These are phyloP conservation scores for Scomber scombrus DNA, from an alignment of 2,113 vertebrate genomes.

Conservation along the genomic window DNA sequence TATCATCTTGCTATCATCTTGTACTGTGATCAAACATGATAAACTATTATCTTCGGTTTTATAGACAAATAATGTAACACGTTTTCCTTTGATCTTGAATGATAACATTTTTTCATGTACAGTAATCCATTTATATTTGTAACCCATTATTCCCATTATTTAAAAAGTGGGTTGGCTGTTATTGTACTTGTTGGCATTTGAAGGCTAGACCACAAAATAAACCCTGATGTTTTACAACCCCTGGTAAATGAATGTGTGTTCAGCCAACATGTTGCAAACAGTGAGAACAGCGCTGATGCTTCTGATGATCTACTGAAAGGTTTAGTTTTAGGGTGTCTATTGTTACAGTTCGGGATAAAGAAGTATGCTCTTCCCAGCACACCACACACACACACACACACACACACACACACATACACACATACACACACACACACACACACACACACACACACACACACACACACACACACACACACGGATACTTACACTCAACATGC, in stretches of 20 bases:
- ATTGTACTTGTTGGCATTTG: slow-evolving; percentile 5
- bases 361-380: slow-evolving; percentile 27
- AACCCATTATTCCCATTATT: not conserved
- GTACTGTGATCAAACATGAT: not conserved
- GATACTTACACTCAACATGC: slow-evolving; percentile 55
- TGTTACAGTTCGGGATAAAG: slow-evolving; percentile 36
- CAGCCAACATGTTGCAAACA: slow-evolving; percentile 53
- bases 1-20: too few relatives aligned
- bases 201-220: not conserved
- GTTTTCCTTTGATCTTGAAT: not conserved
- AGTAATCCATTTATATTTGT: not conserved
- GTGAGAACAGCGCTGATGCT: slow-evolving; percentile 47
- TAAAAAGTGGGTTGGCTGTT: too few relatives aligned
- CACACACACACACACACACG: not conserved
- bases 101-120: slow-evolving; percentile 10
- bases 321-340: slow-evolving; percentile 10
- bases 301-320: slow-evolving; percentile 51
- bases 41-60: not conserved
- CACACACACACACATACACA: not conserved
- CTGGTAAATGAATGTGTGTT: slow-evolving; percentile 25
- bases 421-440: too few relatives aligned
- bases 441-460: not conserved
- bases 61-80: not conserved
- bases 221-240: slow-evolving; percentile 10
- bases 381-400: not conserved